A percentile compares a stretch with the other conserved stretches of the same genome.
Evolutionary conservation across 1,140 invertebrate species (phyloP).

Genomic region (Trichomalopsis sarcophagae): DNA sequence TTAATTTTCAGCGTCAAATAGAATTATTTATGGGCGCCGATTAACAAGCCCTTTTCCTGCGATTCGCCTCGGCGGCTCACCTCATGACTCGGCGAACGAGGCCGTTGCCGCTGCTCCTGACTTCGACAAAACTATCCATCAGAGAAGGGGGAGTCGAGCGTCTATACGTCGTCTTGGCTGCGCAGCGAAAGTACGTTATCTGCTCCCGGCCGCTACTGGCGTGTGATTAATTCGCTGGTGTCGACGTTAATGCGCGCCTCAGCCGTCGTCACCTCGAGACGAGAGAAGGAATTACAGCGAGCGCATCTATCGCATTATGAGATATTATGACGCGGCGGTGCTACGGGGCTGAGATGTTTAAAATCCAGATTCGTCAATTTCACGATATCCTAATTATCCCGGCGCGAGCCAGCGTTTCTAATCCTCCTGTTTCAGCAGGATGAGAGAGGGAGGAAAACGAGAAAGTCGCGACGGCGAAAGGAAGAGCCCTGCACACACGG

Average conservation of each 20-base stretch:
- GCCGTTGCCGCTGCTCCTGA: not conserved
- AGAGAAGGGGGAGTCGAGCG: not conserved
- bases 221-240: constrained; percentile 42
- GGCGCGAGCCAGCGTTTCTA: not conserved
- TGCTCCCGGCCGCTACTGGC: not conserved
- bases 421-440: not conserved
- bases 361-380: not conserved
- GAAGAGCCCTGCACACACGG: too few species aligned
- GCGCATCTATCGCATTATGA: not conserved
- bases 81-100: constrained; percentile 7
- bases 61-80: not conserved
- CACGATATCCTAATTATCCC: not conserved
- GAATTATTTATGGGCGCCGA: constrained; percentile 12
- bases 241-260: not conserved
- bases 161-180: not conserved
- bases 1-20: not conserved
- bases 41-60: not conserved
- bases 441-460: too few species aligned
- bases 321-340: too few species aligned
- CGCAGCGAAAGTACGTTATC: constrained; percentile 36
- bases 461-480: not conserved
- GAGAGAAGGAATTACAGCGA: not conserved
- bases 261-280: not conserved
- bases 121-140: constrained; percentile 41
- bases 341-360: too few species aligned